A percentile compares a stretch with the other conserved stretches of the same genome.
phyloP scores from a whole-genome alignment of 2,113 vertebrate species.

The Zosterops hypoxanthus region DNA sequence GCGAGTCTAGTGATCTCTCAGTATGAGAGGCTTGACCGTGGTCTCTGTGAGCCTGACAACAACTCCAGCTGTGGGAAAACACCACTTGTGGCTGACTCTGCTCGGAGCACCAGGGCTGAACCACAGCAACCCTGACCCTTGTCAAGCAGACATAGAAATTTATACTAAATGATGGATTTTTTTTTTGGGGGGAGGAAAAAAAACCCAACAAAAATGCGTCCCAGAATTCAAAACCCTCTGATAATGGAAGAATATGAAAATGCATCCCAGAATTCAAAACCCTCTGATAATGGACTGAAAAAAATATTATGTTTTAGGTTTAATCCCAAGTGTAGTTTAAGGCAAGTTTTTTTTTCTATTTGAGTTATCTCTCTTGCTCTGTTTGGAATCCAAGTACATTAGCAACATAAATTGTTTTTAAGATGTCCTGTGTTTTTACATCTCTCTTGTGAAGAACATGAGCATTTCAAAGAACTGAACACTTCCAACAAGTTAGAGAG shows the following conservation, averaged over 20 bases:
- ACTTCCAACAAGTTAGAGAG: background rate
- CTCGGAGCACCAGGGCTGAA: background rate
- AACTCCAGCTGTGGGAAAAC: constrained; percentile 24
- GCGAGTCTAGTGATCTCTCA: constrained; percentile 54
- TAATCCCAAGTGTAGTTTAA: constrained; percentile 14
- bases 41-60: constrained; percentile 48
- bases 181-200: too few species aligned
- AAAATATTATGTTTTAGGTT: background rate
- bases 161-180: background rate
- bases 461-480: background rate
- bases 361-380: background rate
- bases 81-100: background rate
- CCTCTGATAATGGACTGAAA: background rate
- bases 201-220: background rate
- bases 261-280: background rate
- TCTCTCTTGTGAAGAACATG: background rate
- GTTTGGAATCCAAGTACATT: background rate
- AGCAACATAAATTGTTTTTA: background rate
- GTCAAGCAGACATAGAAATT: background rate
- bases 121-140: background rate
- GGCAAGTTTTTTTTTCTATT: constrained; percentile 9
- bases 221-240: background rate
- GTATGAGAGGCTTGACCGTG: constrained; percentile 53
- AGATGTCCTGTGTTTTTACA: background rate
- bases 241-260: background rate